Conservation (phyloP, 1,140 invertebrate species). For the Drosophila varians region DNA sequence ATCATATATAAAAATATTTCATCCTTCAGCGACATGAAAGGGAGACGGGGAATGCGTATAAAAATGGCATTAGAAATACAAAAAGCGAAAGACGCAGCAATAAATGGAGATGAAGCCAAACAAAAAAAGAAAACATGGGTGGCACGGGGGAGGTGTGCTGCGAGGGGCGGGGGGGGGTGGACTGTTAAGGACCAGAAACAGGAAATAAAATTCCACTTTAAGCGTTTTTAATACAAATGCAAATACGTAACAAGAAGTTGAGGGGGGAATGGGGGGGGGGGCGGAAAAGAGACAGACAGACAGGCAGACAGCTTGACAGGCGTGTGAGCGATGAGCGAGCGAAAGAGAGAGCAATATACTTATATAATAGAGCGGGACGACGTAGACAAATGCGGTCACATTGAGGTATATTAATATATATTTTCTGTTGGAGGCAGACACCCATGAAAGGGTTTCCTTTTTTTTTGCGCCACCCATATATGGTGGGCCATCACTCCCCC, state of each 20-base stretch:
- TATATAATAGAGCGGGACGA: neutral
- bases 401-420: slow-evolving; percentile 74
- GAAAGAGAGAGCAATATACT: neutral
- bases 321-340: slow-evolving; percentile 62
- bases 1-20: slow-evolving; percentile 70
- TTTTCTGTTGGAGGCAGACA: slow-evolving; percentile 21
- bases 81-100: slow-evolving; percentile 48
- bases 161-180: neutral
- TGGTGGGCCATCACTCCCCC: neutral
- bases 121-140: neutral
- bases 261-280: too few relatives aligned
- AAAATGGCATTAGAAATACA: slow-evolving; percentile 78
- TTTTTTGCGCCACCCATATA: neutral
- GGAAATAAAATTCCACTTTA: slow-evolving; percentile 81
- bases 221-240: slow-evolving; percentile 79
- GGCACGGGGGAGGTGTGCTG: too few relatives aligned
- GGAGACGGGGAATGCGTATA: slow-evolving; percentile 56
- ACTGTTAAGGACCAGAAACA: slow-evolving; percentile 59
- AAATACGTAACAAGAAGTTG: slow-evolving; percentile 45
- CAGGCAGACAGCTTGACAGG: slow-evolving; percentile 49
- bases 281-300: neutral
- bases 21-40: slow-evolving; percentile 10
- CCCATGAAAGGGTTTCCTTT: slow-evolving; percentile 43
- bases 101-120: slow-evolving; percentile 38
- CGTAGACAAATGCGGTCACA: slow-evolving; percentile 67